Percentiles rank a stretch among this genome's conserved stretches.
These are phyloP conservation scores for Nesogale talazaci DNA, from an alignment of 2,113 vertebrate genomes.

Conservation along the genomic window DNA sequence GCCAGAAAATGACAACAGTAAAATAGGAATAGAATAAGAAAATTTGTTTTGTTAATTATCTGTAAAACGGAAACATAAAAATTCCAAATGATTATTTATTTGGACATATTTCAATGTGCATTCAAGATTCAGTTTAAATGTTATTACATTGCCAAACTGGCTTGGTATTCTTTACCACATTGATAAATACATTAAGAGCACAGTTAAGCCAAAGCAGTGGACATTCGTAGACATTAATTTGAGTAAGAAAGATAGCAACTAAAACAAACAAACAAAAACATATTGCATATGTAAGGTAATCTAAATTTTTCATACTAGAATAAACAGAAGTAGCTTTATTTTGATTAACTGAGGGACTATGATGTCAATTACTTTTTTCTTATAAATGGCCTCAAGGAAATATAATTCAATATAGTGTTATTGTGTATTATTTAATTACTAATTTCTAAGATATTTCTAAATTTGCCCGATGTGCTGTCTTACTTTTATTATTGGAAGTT, in stretches of 20 bases:
- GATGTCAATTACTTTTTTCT: constrained; percentile 36
- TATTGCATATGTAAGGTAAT: constrained; percentile 62
- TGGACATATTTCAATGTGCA: constrained; percentile 35
- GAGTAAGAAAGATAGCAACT: constrained; percentile 37
- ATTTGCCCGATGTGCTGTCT: constrained; percentile 43
- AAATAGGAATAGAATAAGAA: constrained; percentile 30
- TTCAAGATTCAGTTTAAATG: constrained; percentile 34
- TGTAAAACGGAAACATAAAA: neutral
- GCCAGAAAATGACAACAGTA: constrained; percentile 50
- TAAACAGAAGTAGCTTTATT: constrained; percentile 66
- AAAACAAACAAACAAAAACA: constrained; percentile 47
- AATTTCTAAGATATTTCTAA: constrained; percentile 53
- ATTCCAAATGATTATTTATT: constrained; percentile 12
- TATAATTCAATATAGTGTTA: constrained; percentile 66
- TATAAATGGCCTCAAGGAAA: constrained; percentile 63
- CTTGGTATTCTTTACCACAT: constrained; percentile 36
- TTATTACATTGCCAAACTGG: neutral
- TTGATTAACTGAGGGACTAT: constrained; percentile 64
- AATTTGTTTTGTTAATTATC: constrained; percentile 33
- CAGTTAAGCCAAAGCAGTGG: neutral
- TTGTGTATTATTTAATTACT: constrained; percentile 69
- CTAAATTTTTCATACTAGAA: constrained; percentile 67
- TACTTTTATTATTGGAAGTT: neutral
- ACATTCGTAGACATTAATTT: constrained; percentile 21
- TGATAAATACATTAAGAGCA: neutral